Conservation (phyloP, 2,888 invertebrate species). For the Andrena marginata region DNA sequence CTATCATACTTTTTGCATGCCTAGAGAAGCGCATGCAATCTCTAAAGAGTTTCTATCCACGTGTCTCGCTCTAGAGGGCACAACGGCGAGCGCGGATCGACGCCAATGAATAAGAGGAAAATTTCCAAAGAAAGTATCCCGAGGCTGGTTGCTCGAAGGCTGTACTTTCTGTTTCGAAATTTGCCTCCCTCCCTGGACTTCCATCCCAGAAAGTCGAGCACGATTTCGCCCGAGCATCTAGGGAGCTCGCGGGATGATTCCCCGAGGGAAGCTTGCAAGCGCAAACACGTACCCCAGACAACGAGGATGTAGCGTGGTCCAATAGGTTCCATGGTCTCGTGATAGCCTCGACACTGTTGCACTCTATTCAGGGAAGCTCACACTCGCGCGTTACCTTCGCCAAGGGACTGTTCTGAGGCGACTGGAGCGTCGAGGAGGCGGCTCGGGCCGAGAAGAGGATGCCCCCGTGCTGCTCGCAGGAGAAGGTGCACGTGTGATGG, state of each 20-base stretch:
- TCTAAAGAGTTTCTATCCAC: conserved; percentile 31
- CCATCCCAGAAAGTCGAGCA: too few relatives aligned
- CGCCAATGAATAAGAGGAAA: neutral
- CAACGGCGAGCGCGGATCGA: neutral
- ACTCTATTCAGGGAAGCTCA: conserved; percentile 20
- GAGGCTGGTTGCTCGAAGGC: neutral
- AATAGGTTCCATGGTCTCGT: conserved; percentile 53
- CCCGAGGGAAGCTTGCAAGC: neutral
- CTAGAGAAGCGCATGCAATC: conserved; percentile 62
- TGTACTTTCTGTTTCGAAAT: neutral
- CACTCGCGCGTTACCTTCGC: conserved; percentile 75
- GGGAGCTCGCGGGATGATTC: too few relatives aligned
- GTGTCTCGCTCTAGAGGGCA: conserved; percentile 20
- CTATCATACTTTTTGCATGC: conserved; percentile 60
- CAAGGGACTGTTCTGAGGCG: conserved; percentile 79
- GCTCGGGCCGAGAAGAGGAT: conserved; percentile 74
- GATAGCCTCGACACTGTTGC: conserved; percentile 18
- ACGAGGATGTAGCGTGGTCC: conserved; percentile 36
- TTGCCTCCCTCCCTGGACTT: neutral
- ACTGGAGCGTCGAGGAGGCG: conserved; percentile 76
- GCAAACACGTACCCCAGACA: conserved; percentile 61
- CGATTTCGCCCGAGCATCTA: too few relatives aligned
- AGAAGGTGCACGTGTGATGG: conserved; percentile 55
- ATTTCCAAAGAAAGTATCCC: neutral
- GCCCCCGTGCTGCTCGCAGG: conserved; percentile 22